These are phyloP conservation scores for Ceratosolen fusciceps DNA, from an alignment of 1,140 invertebrate genomes.

Conservation along the genomic window DNA sequence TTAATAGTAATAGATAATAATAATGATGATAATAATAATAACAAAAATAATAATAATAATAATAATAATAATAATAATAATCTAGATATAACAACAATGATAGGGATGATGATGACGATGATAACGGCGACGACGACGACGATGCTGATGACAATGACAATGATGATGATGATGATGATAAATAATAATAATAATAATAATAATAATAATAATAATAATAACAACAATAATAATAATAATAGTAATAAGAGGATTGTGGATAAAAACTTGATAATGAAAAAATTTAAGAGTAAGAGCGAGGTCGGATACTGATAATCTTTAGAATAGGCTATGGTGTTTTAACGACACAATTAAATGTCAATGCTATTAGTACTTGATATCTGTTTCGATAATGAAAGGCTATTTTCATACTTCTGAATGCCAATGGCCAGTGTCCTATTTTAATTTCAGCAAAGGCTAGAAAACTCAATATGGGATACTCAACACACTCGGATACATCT, in stretches of 20 bases:
- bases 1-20: not conserved
- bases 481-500: slow-evolving; percentile 65
- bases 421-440: slow-evolving; percentile 10
- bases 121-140: too few species aligned
- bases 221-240: too few species aligned
- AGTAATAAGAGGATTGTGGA: not conserved
- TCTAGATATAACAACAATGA: too few species aligned
- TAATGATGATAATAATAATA: too few species aligned
- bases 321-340: not conserved
- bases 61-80: too few species aligned
- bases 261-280: slow-evolving; percentile 19
- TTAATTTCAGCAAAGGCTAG: slow-evolving; percentile 39
- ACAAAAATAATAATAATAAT: too few species aligned
- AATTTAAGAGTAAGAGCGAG: not conserved
- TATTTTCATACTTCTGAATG: not conserved
- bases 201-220: too few species aligned
- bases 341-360: not conserved
- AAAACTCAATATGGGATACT: slow-evolving; percentile 56
- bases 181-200: too few species aligned
- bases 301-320: not conserved
- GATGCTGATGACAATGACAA: too few species aligned
- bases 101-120: too few species aligned
- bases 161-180: too few species aligned
- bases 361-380: not conserved
- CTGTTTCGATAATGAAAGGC: not conserved